phyloP scores from a whole-genome alignment of 2,113 vertebrate species.

The Thamnaconus septentrionalis region DNA sequence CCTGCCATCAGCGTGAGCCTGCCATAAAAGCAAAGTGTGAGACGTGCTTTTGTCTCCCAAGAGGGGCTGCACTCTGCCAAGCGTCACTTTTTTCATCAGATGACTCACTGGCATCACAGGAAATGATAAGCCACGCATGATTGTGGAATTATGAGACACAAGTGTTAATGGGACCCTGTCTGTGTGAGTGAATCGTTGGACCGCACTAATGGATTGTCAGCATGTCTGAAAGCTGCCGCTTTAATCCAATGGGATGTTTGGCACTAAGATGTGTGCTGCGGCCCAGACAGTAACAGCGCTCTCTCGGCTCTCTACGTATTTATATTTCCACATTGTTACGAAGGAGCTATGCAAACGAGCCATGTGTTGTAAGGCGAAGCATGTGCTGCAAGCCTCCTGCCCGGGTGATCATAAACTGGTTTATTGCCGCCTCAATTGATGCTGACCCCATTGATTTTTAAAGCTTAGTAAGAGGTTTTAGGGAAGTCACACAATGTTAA shows the following conservation, averaged over 20 bases:
- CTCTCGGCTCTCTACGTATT: too few species aligned
- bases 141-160: constrained; percentile 40
- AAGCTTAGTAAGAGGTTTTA: constrained; percentile 8
- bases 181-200: constrained; percentile 40
- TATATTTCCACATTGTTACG: too few species aligned
- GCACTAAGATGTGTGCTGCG: constrained; percentile 25
- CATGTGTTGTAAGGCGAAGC: too few species aligned
- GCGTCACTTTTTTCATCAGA: constrained; percentile 5
- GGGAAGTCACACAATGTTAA: too few species aligned
- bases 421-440: too few species aligned
- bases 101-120: constrained; percentile 25
- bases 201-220: constrained; percentile 58
- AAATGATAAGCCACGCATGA: constrained; percentile 41
- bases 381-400: too few species aligned
- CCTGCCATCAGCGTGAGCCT: constrained; percentile 32
- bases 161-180: constrained; percentile 61
- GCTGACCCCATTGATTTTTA: too few species aligned
- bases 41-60: constrained; percentile 33
- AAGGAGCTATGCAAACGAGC: too few species aligned
- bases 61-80: neutral
- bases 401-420: too few species aligned
- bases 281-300: constrained; percentile 23
- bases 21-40: constrained; percentile 13
- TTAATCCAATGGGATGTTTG: constrained; percentile 61
- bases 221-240: constrained; percentile 60